Evolutionary conservation across 2,113 vertebrate species (phyloP), one percentile per base, ranked within the genome.

Genomic region (Oceanodroma tethys): DNA sequence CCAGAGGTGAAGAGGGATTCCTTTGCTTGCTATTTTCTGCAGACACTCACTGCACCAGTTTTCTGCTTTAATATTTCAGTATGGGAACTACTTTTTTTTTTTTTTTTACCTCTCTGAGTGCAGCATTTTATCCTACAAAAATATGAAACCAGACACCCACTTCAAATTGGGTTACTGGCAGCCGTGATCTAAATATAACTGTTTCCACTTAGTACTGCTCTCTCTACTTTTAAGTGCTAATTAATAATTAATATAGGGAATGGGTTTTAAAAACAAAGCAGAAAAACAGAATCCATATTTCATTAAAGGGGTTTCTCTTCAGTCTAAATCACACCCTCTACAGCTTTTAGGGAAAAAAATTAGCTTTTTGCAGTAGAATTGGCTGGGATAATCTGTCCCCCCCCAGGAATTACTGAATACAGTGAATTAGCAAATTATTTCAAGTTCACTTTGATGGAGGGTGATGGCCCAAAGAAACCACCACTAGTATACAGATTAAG

Each of bases 141-240:
- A 81, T 71, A 75, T 22, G 27, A 95, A 95, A 91, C 56, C 53
- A 76, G 82, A 90, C 73, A 93, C 74, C 38, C 82, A 48, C 34
- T 91, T 75, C 34, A 91, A 90, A 95, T 96, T 90, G 92, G 26
- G 74, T 96, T 96, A 97, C 92, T 72, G 93, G 83, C 94, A 97
- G 66, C 71, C 91, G 86, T 60, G n/a, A 63, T 93, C 95, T 97
- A 96, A 96, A 96, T 95, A 97, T 95, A 95, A 80, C 62, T 79
- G 21, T 60, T 80, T 72, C 63, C 67, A 96, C 80, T 89, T 92
- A 65, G 82, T 81, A 45, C 36, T 62, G 58, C 6, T 74, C 40
- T 73, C 78, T 90, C 60, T 71, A 68, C 90, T 72, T 90, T 86
- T 87, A 90, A 90, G 60, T 86, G 72, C 59, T 91, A 93, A 95